A percentile compares a stretch with the other conserved stretches of the same genome.
Conservation (phyloP, 1,140 invertebrate species). For the Metaphire vulgaris region DNA sequence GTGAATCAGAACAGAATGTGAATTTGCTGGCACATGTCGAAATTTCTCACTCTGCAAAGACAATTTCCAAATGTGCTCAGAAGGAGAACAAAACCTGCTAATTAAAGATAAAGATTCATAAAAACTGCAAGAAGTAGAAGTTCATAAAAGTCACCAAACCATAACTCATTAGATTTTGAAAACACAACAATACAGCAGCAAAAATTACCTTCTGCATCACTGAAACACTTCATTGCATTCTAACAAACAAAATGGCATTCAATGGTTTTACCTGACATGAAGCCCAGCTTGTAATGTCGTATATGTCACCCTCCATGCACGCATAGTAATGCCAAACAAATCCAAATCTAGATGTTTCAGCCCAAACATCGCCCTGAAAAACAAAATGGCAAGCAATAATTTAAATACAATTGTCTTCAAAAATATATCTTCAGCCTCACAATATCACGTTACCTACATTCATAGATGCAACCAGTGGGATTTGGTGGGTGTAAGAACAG, state of each 20-base stretch:
- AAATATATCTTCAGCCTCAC: too few relatives aligned
- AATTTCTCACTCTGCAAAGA: slow-evolving; percentile 50
- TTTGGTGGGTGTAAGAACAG: too few relatives aligned
- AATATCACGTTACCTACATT: too few relatives aligned
- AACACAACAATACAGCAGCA: background rate
- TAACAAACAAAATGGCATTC: too few relatives aligned
- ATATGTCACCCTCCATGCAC: slow-evolving; percentile 89
- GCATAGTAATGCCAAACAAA: slow-evolving; percentile 87
- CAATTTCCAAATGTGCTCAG: too few relatives aligned
- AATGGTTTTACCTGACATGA: slow-evolving; percentile 66
- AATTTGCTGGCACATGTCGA: slow-evolving; percentile 63
- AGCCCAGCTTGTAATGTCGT: slow-evolving; percentile 92
- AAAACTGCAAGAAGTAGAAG: background rate
- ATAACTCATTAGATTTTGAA: background rate
- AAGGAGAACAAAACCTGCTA: slow-evolving; percentile 31
- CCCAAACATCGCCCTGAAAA: slow-evolving; percentile 85
- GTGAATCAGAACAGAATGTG: slow-evolving; percentile 83
- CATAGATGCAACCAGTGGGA: too few relatives aligned
- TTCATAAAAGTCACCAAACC: background rate
- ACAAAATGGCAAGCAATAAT: too few relatives aligned
- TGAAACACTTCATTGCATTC: too few relatives aligned
- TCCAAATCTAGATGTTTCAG: slow-evolving; percentile 76
- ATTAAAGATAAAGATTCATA: slow-evolving; percentile 14
- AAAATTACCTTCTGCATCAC: background rate
- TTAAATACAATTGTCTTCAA: too few relatives aligned